These are phyloP conservation scores for Drosophila santomea DNA, from an alignment of 1,140 invertebrate species.

Conservation along the genomic window DNA sequence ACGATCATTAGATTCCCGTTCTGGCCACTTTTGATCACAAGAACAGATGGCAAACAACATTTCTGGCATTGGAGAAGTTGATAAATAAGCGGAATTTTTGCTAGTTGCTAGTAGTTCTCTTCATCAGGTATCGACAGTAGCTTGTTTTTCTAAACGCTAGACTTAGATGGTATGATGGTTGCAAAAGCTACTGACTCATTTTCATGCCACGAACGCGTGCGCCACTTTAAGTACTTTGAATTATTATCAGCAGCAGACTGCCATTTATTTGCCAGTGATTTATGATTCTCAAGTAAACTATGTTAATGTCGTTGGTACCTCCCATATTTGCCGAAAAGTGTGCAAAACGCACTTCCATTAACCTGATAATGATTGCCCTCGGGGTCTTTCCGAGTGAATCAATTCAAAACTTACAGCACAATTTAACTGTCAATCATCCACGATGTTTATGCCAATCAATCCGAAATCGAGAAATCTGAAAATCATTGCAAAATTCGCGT, in stretches of 20 bases:
- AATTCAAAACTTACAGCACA: slow-evolving; percentile 6
- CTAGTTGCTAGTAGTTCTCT: too few relatives aligned
- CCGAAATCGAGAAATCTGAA: neutral
- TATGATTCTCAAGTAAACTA: slow-evolving; percentile 30
- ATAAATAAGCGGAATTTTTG: neutral
- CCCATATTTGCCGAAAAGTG: slow-evolving; percentile 10
- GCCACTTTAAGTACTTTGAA: slow-evolving; percentile 14
- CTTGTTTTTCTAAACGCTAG: neutral
- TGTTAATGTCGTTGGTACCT: slow-evolving; percentile 35
- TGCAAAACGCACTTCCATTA: slow-evolving; percentile 30
- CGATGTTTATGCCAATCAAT: slow-evolving; percentile 44
- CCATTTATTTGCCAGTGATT: slow-evolving; percentile 11
- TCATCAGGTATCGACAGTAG: neutral
- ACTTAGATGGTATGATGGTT: neutral
- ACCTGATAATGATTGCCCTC: slow-evolving; percentile 15
- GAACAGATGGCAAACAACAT: slow-evolving; percentile 8
- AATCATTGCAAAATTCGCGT: neutral
- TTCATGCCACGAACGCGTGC: slow-evolving; percentile 31
- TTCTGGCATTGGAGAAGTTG: neutral
- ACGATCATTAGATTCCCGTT: neutral
- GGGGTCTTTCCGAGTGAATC: slow-evolving; percentile 24
- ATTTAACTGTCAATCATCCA: slow-evolving; percentile 33
- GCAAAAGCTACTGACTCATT: slow-evolving; percentile 12
- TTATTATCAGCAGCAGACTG: slow-evolving; percentile 31
- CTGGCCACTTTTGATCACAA: slow-evolving; percentile 2